These are phyloP conservation scores for Clunio marinus DNA, from an alignment of 2,888 invertebrate species.

Conservation along the genomic window DNA sequence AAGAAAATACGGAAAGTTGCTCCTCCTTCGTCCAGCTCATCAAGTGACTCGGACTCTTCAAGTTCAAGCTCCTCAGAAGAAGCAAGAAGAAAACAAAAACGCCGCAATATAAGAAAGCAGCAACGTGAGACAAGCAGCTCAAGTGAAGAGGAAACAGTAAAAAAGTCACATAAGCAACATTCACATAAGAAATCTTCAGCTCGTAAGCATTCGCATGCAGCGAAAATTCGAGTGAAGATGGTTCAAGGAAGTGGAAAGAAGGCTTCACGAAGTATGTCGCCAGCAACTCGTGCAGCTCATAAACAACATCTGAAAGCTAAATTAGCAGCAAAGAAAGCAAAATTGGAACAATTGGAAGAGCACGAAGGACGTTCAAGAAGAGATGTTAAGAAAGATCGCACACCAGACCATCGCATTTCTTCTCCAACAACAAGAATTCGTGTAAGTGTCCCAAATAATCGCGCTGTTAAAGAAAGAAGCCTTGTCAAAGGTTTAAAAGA, in stretches of 20 bases:
- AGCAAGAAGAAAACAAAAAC: conserved; percentile 6
- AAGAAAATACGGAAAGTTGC: conserved; percentile 22
- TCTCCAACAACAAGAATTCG: conserved; percentile 50
- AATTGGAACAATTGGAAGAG: conserved; percentile 53
- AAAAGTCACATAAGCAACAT: conserved; percentile 5
- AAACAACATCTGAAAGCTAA: conserved; percentile 29
- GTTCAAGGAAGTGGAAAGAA: conserved; percentile 5
- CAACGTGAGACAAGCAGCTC: conserved; percentile 21
- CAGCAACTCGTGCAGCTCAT: neutral
- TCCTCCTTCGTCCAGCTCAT: neutral
- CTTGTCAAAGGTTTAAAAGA: conserved; percentile 41
- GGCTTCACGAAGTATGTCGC: neutral
- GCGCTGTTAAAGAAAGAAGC: conserved; percentile 46
- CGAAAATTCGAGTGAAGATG: conserved; percentile 18
- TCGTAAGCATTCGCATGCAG: conserved; percentile 23
- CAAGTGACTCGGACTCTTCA: neutral
- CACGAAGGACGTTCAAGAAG: conserved; percentile 54
- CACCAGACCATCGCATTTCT: conserved; percentile 49
- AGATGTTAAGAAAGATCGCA: conserved; percentile 41
- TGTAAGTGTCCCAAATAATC: conserved; percentile 45
- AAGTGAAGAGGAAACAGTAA: neutral
- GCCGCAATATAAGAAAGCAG: neutral
- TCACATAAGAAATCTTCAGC: conserved; percentile 22
- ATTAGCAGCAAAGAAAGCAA: conserved; percentile 17
- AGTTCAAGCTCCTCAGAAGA: conserved; percentile 15